phyloP scores from a whole-genome alignment of 2,888 invertebrate species.

The Andrena flavipes region DNA sequence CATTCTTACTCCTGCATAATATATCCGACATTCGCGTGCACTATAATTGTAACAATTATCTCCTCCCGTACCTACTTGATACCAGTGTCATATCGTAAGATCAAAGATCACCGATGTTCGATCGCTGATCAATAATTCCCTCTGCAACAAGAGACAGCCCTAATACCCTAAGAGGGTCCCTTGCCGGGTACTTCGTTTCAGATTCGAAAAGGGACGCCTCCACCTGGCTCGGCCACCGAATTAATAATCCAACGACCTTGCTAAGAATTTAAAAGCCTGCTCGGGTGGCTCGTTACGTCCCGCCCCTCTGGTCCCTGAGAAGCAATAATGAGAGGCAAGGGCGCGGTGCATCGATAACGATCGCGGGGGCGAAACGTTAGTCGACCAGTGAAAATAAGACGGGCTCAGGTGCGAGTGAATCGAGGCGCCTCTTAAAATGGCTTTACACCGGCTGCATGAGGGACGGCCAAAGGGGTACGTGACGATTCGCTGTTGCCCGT shows the following conservation, averaged over 20 bases:
- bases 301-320: neutral
- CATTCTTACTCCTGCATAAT: no score
- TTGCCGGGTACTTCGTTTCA: neutral
- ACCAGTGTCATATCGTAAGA: no score
- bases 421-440: constrained; percentile 21
- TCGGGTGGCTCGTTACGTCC: neutral
- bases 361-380: neutral
- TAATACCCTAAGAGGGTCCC: constrained; percentile 10
- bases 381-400: constrained; percentile 6
- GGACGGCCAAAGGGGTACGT: constrained; percentile 34
- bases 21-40: no score
- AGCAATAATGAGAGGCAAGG: constrained; percentile 1
- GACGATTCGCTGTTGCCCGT: constrained; percentile 58
- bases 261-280: neutral
- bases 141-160: neutral
- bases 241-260: constrained; percentile 14
- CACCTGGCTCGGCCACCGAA: neutral
- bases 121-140: constrained; percentile 50
- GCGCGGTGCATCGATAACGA: neutral
- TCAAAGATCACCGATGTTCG: neutral
- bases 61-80: no score
- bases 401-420: constrained; percentile 38
- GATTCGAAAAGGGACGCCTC: constrained; percentile 36
- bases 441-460: constrained; percentile 39
- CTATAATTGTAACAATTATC: no score